Conservation (phyloP, 2,113 vertebrate genomes). For the Dipodomys stephensi region DNA sequence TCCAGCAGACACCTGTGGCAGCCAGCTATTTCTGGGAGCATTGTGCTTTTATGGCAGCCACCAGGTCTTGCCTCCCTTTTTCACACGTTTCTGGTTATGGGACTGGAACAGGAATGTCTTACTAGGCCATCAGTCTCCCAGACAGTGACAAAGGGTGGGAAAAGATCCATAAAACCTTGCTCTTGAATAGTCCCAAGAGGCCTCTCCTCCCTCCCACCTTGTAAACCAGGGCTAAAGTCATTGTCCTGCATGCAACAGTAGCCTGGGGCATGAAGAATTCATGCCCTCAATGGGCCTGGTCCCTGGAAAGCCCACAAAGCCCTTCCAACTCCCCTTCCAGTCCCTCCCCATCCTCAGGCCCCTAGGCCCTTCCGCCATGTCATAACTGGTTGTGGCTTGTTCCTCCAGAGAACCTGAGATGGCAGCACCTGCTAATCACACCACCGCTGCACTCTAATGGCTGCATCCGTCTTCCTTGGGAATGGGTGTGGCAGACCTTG, state of each 20-base stretch:
- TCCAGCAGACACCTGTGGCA: neutral
- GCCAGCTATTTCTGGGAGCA: neutral
- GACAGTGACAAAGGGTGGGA: conserved; percentile 41
- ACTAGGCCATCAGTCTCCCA: neutral
- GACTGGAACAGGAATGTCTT: conserved; percentile 47
- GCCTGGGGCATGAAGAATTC: neutral
- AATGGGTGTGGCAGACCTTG: neutral
- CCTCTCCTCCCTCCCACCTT: neutral
- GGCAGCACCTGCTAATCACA: neutral
- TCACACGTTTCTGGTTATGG: neutral
- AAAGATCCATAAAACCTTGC: conserved; percentile 55
- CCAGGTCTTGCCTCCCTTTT: neutral
- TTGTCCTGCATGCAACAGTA: neutral
- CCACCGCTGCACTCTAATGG: neutral
- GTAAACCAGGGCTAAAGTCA: neutral
- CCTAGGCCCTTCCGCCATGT: neutral
- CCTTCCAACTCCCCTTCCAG: neutral
- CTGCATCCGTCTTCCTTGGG: neutral
- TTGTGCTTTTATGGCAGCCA: neutral
- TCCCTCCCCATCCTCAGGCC: no score
- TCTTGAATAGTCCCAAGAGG: neutral
- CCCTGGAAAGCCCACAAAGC: neutral
- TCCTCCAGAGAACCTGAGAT: no score
- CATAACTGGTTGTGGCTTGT: neutral
- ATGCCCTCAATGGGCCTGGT: neutral